These are phyloP conservation scores for Catharus fuscescens DNA, from an alignment of 2,113 vertebrate species.

Conservation along the genomic window DNA sequence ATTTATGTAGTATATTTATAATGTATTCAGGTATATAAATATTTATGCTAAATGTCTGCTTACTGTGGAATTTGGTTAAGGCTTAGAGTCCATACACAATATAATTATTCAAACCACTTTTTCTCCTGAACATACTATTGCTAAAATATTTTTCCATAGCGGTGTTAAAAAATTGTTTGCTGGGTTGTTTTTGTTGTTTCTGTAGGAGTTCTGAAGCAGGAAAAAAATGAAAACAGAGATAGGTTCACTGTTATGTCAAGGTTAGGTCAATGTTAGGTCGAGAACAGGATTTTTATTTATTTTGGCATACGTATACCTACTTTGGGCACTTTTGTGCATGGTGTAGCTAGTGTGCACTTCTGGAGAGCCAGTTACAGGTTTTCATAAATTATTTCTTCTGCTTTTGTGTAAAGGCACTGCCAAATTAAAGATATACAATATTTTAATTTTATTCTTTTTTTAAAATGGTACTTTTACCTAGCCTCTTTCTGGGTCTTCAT, in stretches of 20 bases:
- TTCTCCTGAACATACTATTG: slow-evolving; percentile 14
- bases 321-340: not conserved
- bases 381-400: not conserved
- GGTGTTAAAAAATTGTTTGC: slow-evolving; percentile 29
- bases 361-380: not conserved
- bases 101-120: not conserved
- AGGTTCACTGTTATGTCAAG: not conserved
- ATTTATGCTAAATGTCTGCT: not conserved
- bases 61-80: not conserved
- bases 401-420: not conserved
- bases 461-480: not conserved
- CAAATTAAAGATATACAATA: not conserved
- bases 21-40: not conserved
- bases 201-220: not conserved
- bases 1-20: too few species aligned
- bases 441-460: not conserved
- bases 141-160: not conserved
- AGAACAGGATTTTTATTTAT: not conserved
- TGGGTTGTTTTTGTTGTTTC: not conserved
- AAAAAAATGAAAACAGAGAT: not conserved
- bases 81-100: not conserved
- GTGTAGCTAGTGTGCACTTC: not conserved
- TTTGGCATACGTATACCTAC: not conserved
- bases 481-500: not conserved
- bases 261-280: too few species aligned